These are phyloP conservation scores for Myzus persicae DNA, from an alignment of 1,140 invertebrate genomes.

Conservation along the genomic window DNA sequence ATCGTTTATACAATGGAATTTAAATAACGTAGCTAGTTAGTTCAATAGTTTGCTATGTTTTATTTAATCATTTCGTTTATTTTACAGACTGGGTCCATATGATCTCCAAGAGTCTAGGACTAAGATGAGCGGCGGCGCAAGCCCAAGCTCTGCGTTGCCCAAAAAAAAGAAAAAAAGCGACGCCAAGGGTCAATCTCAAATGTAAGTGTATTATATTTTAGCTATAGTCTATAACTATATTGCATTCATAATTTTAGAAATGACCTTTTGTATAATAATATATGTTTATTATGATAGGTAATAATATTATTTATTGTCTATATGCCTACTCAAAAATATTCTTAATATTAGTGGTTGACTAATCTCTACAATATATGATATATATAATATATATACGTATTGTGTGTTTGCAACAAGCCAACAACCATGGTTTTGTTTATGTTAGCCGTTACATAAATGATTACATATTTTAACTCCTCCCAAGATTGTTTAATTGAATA, in stretches of 20 bases:
- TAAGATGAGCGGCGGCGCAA: constrained; percentile 83
- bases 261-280: background rate
- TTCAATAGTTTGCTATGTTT: background rate
- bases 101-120: constrained; percentile 82
- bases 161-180: constrained; percentile 85
- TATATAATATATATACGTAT: background rate
- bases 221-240: background rate
- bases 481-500: background rate
- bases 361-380: background rate
- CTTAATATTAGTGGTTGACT: background rate
- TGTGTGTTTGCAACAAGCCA: no score
- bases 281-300: no score
- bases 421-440: background rate
- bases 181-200: constrained; percentile 81
- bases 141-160: constrained; percentile 69
- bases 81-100: constrained; percentile 78
- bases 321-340: no score
- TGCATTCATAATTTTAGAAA: background rate
- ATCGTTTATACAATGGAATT: background rate
- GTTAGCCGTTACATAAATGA: background rate
- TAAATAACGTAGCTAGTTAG: background rate
- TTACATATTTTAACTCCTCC: background rate
- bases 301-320: background rate
- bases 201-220: constrained; percentile 70
- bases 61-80: constrained; percentile 25